Evolutionary conservation across 2,797 vertebrate genomes (phyloP).

Genomic region (Glossophaga mutica): DNA sequence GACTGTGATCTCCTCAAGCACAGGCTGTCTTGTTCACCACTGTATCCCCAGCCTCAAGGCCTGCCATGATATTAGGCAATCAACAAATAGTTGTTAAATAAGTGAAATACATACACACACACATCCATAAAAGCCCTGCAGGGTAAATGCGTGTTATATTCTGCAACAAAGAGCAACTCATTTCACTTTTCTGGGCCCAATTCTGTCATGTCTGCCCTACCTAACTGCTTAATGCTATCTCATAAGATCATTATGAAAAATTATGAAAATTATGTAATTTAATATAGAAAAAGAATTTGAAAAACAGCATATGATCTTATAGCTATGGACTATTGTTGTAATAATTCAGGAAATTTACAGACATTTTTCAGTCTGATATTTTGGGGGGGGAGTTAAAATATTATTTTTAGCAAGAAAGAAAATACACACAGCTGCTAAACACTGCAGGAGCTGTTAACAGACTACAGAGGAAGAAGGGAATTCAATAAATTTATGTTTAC

Average conservation of each 20-base stretch:
- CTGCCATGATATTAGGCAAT: not conserved
- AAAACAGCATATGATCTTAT: not conserved
- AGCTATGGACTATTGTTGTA: not conserved
- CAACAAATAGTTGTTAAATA: not conserved
- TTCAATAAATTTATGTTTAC: not conserved
- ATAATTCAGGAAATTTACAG: not conserved
- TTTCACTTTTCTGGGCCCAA: not conserved
- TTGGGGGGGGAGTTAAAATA: not conserved
- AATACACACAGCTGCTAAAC: not conserved
- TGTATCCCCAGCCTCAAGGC: not conserved
- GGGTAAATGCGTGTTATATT: not conserved
- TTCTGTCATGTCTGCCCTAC: not conserved
- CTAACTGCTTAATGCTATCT: not conserved
- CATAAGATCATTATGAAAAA: not conserved
- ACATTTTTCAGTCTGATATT: not conserved
- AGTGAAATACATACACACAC: not conserved
- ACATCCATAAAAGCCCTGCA: not conserved
- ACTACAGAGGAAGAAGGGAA: conserved; percentile 1
- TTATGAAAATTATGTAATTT: not conserved
- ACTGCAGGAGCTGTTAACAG: not conserved
- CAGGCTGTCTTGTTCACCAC: not conserved
- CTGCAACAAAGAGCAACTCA: not conserved
- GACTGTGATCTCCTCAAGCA: not conserved
- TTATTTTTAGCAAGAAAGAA: conserved; percentile 39
- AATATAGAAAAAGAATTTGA: not conserved